Conservation (phyloP, 2,113 vertebrate species). For the Cyprinus carpio region DNA sequence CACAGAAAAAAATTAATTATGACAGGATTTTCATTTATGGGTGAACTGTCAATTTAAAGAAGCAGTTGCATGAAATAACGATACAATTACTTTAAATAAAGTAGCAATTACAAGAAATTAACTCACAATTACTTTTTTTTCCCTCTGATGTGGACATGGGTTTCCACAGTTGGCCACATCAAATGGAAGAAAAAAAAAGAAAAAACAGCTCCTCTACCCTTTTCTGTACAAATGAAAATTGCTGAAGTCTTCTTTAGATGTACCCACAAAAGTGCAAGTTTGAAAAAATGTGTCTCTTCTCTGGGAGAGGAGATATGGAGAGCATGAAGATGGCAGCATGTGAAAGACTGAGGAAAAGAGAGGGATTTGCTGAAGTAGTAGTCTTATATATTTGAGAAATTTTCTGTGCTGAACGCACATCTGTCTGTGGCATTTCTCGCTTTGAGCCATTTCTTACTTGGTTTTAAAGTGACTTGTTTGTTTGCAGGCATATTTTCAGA, state of each 20-base stretch:
- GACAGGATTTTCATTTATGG: too few species aligned
- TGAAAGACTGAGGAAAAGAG: background rate
- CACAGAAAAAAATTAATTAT: too few species aligned
- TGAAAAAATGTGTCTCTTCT: background rate
- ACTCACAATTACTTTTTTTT: too few species aligned
- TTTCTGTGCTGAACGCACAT: background rate
- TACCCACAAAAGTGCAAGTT: constrained; percentile 7
- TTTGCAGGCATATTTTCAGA: background rate
- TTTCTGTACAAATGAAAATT: background rate
- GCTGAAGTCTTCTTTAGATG: background rate
- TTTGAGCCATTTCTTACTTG: constrained; percentile 12
- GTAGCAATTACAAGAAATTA: background rate
- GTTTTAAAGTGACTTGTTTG: constrained; percentile 31
- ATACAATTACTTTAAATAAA: background rate
- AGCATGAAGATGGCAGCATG: background rate
- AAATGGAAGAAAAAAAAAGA: background rate
- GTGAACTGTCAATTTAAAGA: too few species aligned
- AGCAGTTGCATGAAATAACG: too few species aligned
- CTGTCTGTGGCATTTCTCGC: background rate
- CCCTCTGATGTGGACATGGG: too few species aligned
- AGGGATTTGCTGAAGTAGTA: background rate
- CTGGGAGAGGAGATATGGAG: background rate
- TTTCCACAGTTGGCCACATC: too few species aligned
- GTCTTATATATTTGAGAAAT: constrained; percentile 13
- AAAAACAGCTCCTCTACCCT: background rate